Percentiles rank a stretch among this genome's conserved stretches.
Conservation (phyloP, 2,113 vertebrate genomes). For the Balaenoptera acutorostrata region DNA sequence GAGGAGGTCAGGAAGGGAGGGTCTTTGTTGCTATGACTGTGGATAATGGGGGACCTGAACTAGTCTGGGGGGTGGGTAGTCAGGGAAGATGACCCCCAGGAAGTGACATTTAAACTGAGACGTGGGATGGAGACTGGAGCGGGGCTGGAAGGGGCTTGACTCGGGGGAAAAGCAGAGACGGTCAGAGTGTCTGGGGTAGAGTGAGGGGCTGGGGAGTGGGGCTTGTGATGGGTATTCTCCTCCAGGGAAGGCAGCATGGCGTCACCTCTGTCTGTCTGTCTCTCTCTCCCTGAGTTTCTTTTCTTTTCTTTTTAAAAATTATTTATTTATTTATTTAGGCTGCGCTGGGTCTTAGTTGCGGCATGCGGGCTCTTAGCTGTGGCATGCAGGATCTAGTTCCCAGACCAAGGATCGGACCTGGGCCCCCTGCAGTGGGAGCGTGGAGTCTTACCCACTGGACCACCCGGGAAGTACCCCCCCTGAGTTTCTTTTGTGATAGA, state of each 20-base stretch:
- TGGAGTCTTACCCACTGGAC: background rate
- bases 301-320: background rate
- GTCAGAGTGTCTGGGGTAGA: background rate
- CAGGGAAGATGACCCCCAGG: background rate
- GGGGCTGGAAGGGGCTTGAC: background rate
- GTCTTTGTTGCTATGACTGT: background rate
- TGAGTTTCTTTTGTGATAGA: background rate
- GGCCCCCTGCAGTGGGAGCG: background rate
- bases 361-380: background rate
- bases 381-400: background rate
- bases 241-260: background rate
- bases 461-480: background rate
- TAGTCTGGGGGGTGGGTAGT: background rate
- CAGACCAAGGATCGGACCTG: background rate
- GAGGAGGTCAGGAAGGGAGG: background rate
- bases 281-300: background rate
- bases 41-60: background rate
- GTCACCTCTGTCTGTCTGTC: background rate
- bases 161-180: background rate
- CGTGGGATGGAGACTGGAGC: background rate
- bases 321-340: background rate
- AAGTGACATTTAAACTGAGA: background rate
- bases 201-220: background rate
- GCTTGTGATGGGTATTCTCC: background rate
- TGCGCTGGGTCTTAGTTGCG: background rate